Base-by-base conservation (phyloP, 2,113 vertebrate genomes). In the Pygoscelis adeliae region DNA sequence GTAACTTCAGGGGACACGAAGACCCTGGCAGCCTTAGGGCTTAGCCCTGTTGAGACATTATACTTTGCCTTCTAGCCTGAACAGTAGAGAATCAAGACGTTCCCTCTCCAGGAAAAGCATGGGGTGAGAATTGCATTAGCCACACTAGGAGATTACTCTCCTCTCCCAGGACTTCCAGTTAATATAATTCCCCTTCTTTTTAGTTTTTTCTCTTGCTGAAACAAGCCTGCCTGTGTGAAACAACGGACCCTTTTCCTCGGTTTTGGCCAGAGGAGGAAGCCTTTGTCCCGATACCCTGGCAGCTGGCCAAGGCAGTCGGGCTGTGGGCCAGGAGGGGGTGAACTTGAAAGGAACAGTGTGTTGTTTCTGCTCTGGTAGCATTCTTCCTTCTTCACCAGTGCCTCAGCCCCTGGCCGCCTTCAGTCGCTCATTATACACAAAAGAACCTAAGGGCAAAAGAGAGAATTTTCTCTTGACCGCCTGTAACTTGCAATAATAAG, bases 321-420 rank as follows among this genome's bases (percentile, higher is more conserved):
- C 93, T 91, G 46, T 40, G 61, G n/a, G 96, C 96, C 97, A 96
- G 89, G 90, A 95, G 49, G 52, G 89, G 94, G 91, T 96, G 89
- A 95, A 95, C 92, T 97, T 97, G 95, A 97, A 97, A 96, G 89
- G 88, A 95, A 62, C 93, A 96, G 89, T 96, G 96, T 95, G 97
- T 94, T 93, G 85, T 97, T 97, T 96, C 93, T 94, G 84, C 56
- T 94, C 94, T 93, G 88, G 96, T 96, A 96, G 95, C 94, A 82
- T 93, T 96, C 91, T 96, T 93, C 83, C 82, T 93, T 95, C 73
- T 96, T 92, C 38, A 53, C 78, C 71, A 93, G 83, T 74, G 93
- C 94, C 83, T 96, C 50, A n/a, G 72, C 83, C 85, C 65, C 93
- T 97, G 96, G 86, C 95, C 2, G 87, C 83, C 83, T 94, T 94